These are phyloP conservation scores for Agrochola lota DNA, from an alignment of 2,888 invertebrate genomes.

Conservation along the genomic window DNA sequence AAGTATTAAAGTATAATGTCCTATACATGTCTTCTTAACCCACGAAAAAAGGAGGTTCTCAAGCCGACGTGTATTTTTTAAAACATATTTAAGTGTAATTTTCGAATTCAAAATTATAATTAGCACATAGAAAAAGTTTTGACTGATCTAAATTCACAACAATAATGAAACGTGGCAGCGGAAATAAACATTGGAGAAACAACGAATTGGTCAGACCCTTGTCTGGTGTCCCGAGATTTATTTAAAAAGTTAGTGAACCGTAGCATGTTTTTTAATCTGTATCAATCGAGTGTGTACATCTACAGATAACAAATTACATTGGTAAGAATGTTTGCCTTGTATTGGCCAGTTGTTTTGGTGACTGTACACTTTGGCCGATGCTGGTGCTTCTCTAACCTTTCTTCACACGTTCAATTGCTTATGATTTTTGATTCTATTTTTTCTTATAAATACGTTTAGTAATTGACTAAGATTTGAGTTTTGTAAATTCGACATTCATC, in stretches of 20 bases:
- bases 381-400: not conserved
- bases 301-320: slow-evolving; percentile 55
- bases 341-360: slow-evolving; percentile 19
- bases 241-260: slow-evolving; percentile 82
- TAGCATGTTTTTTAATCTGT: slow-evolving; percentile 64
- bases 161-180: slow-evolving; percentile 71
- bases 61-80: not conserved
- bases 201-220: slow-evolving; percentile 80
- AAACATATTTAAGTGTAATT: not conserved
- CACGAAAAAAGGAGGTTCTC: too few species aligned
- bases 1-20: too few species aligned
- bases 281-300: slow-evolving; percentile 38
- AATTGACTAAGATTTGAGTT: not conserved
- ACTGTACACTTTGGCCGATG: not conserved
- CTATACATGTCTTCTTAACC: too few species aligned
- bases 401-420: not conserved
- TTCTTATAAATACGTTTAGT: too few species aligned
- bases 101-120: not conserved
- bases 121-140: slow-evolving; percentile 62
- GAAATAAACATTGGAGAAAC: slow-evolving; percentile 73
- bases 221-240: slow-evolving; percentile 81
- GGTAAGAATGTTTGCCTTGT: slow-evolving; percentile 24
- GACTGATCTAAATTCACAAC: slow-evolving; percentile 67
- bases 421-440: too few species aligned
- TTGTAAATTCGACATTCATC: not conserved